Evolutionary conservation across 2,113 vertebrate genomes (phyloP).

Genomic region (Anhinga anhinga): DNA sequence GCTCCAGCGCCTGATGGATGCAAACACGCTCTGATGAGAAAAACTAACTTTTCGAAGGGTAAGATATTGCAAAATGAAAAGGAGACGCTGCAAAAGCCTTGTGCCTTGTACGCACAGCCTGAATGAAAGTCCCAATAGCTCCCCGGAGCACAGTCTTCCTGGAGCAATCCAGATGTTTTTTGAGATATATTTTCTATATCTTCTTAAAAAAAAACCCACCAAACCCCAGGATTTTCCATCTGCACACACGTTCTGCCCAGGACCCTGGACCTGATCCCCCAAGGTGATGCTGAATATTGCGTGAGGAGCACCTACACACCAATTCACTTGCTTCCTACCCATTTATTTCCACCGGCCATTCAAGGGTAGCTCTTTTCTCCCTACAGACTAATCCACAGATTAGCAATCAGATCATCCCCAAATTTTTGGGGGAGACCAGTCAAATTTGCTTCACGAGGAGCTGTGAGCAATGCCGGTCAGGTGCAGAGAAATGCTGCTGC

Average conservation of each 20-base stretch:
- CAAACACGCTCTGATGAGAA: rapidly evolving
- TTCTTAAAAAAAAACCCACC: not conserved
- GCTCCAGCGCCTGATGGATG: not conserved
- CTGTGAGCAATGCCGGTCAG: rapidly evolving
- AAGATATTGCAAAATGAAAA: not conserved
- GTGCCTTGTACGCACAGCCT: rapidly evolving
- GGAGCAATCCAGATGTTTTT: not conserved
- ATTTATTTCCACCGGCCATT: not conserved
- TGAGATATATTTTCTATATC: not conserved
- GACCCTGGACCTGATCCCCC: not conserved
- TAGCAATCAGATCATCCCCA: not conserved
- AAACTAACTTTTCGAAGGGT: not conserved
- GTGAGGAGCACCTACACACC: not conserved
- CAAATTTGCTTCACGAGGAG: not conserved
- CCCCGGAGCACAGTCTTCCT: not conserved
- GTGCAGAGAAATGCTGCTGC: not conserved
- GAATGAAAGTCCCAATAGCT: not conserved
- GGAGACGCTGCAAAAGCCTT: not conserved
- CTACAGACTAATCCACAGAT: not conserved
- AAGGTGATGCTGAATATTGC: rapidly evolving
- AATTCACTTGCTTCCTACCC: not conserved
- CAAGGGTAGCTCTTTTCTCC: not conserved
- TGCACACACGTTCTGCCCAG: not conserved
- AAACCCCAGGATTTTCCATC: not conserved
- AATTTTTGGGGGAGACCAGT: not conserved